Evolutionary conservation across 2,797 vertebrate genomes (phyloP).

Genomic region (Gambusia yucatana): DNA sequence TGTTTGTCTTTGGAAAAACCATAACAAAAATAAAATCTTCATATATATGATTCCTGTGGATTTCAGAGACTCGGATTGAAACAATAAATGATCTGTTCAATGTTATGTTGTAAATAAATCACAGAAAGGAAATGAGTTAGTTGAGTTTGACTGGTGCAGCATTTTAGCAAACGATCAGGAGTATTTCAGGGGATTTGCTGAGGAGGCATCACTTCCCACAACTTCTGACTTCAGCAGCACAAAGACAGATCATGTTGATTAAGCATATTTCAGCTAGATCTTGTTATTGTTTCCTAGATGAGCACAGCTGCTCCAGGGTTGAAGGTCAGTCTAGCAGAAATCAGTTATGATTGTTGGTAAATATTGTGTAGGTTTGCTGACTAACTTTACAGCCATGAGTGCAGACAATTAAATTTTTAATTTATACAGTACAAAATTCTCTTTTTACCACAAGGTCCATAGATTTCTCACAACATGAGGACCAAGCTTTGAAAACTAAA

Average conservation of each 20-base stretch:
- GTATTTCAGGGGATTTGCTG: conserved; percentile 47
- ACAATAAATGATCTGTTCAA: not conserved
- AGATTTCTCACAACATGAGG: not conserved
- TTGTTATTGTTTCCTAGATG: conserved; percentile 16
- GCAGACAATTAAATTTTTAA: not conserved
- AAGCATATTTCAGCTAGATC: conserved; percentile 36
- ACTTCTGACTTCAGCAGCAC: conserved; percentile 24
- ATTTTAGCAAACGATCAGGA: conserved; percentile 18
- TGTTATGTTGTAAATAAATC: not conserved
- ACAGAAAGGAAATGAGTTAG: conserved; percentile 10
- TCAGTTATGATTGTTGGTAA: not conserved
- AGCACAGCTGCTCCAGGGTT: not conserved
- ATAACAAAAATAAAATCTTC: not conserved
- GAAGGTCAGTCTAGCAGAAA: conserved; percentile 15
- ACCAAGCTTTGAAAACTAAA: not conserved
- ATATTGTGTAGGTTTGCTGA: not conserved
- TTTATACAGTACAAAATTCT: not conserved
- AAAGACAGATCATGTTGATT: conserved; percentile 22
- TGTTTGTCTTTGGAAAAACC: not conserved
- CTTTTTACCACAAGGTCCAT: not conserved
- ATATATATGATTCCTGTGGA: not conserved
- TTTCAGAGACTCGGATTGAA: not conserved
- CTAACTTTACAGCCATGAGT: not conserved
- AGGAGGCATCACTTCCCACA: conserved; percentile 34
- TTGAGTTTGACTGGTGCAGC: conserved; percentile 12